phyloP scores from a whole-genome alignment of 1,140 invertebrate genomes.

The Sweltsa coloradensis region DNA sequence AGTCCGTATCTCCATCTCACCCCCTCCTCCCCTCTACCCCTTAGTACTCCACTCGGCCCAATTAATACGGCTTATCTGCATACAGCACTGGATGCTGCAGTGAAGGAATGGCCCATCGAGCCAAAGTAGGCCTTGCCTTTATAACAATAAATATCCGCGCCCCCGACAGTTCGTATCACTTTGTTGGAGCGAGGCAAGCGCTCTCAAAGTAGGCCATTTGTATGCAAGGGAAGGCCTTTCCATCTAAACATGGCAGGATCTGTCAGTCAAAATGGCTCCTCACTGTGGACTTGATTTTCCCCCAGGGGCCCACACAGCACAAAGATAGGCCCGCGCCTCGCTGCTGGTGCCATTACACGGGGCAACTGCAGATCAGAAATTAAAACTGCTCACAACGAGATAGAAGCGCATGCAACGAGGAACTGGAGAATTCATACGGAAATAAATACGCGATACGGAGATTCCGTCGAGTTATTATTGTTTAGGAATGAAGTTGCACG shows the following conservation, averaged over 20 bases:
- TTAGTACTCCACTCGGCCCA: constrained; percentile 7
- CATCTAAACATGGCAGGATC: constrained; percentile 17
- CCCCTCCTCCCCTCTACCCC: neutral
- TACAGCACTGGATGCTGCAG: constrained; percentile 16
- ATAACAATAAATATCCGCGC: constrained; percentile 17
- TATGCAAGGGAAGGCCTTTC: constrained; percentile 14
- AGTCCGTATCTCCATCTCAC: neutral
- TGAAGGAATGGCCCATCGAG: constrained; percentile 8
- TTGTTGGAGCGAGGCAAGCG: constrained; percentile 7
- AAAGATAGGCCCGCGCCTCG: no score
- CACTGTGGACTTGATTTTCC: constrained; percentile 14
- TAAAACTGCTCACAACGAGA: no score
- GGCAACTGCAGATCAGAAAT: no score
- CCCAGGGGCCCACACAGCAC: constrained; percentile 9
- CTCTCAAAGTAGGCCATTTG: constrained; percentile 17
- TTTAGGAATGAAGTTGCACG: no score
- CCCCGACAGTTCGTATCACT: constrained; percentile 17
- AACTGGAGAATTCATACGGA: no score
- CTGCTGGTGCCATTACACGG: no score
- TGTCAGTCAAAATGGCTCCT: constrained; percentile 18
- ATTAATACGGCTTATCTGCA: constrained; percentile 19
- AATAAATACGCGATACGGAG: no score
- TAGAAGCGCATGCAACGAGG: no score
- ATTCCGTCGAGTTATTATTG: no score
- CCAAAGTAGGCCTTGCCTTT: constrained; percentile 12